Conservation (phyloP, 2,888 invertebrate genomes). For the Ophraella communa region DNA sequence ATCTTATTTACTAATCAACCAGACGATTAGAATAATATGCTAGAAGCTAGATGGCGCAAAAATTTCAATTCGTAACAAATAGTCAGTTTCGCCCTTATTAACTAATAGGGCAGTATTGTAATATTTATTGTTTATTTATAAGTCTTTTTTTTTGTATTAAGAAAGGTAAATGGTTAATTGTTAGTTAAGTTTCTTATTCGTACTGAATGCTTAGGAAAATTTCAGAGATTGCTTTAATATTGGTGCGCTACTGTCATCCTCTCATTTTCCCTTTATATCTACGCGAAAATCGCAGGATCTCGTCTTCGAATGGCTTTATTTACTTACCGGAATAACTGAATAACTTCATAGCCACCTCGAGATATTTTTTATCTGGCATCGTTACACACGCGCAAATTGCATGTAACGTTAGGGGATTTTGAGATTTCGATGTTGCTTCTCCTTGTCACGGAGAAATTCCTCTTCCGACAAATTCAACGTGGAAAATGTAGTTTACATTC, state of each 20-base stretch:
- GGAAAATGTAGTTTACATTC: no score
- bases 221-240: background rate
- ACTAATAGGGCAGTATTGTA: no score
- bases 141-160: no score
- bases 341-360: slow-evolving; percentile 51
- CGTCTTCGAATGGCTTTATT: slow-evolving; percentile 53
- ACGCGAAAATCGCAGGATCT: slow-evolving; percentile 51
- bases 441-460: background rate
- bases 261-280: slow-evolving; percentile 48
- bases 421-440: slow-evolving; percentile 6
- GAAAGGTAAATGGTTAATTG: no score
- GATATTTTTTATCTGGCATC: slow-evolving; percentile 48
- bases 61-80: no score
- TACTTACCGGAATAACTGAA: slow-evolving; percentile 56
- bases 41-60: no score
- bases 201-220: background rate
- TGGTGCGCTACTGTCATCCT: background rate
- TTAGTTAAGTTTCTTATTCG: no score
- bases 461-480: no score
- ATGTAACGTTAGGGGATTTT: slow-evolving; percentile 30
- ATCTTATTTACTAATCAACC: no score
- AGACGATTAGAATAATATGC: no score
- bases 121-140: no score
- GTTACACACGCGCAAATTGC: slow-evolving; percentile 49
- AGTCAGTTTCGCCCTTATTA: no score